These are phyloP conservation scores for Gymnoscopelus braueri DNA, from an alignment of 2,797 vertebrate genomes.

Conservation along the genomic window DNA sequence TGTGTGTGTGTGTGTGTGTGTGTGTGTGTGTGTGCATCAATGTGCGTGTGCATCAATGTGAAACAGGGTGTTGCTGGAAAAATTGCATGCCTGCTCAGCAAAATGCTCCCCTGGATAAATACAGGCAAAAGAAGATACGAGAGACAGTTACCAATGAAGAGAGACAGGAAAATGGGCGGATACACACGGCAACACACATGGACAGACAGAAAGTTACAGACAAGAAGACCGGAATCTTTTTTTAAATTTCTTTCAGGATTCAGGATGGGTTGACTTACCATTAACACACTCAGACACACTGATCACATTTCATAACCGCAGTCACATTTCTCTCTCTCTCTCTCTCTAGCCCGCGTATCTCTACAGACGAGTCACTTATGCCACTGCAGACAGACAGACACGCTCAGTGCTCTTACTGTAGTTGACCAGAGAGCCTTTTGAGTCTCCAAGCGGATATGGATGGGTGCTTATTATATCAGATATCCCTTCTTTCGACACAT, in stretches of 20 bases:
- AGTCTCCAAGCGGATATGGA: neutral
- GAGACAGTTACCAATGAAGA: no score
- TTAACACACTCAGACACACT: neutral
- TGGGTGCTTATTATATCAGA: neutral
- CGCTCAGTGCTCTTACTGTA: neutral
- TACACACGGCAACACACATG: no score
- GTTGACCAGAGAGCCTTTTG: constrained; percentile 3
- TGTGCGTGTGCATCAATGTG: neutral
- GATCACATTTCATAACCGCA: neutral
- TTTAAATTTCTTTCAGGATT: no score
- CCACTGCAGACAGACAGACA: neutral
- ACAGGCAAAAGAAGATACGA: no score
- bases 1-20: neutral
- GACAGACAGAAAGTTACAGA: no score
- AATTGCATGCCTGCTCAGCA: no score
- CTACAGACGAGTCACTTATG: constrained; percentile 4
- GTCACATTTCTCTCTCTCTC: neutral
- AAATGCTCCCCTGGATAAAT: no score
- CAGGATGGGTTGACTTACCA: neutral
- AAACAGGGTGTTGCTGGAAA: no score
- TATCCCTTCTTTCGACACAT: neutral
- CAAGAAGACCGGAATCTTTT: no score
- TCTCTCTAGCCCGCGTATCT: neutral
- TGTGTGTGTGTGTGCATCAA: neutral
- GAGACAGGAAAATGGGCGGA: no score